Percentiles rank a stretch among this genome's conserved stretches.
phyloP scores from a whole-genome alignment of 1,140 invertebrate species.

The Drosophila setifemur region DNA sequence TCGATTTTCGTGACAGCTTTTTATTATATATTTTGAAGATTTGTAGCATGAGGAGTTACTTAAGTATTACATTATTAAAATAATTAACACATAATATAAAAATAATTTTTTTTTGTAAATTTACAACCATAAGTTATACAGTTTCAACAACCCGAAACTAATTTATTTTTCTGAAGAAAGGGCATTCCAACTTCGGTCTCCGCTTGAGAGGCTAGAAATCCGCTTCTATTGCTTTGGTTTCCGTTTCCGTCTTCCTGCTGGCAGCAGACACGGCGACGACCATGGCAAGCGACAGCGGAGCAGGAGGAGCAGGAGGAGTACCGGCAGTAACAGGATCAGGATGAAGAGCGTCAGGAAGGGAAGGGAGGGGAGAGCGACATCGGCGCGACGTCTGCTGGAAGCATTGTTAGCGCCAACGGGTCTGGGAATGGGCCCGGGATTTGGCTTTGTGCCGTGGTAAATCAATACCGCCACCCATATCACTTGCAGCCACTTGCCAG shows the following conservation, averaged over 20 bases:
- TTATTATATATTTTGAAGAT: no score
- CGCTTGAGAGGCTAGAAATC: not conserved
- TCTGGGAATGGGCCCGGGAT: slow-evolving; percentile 33
- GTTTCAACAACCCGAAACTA: no score
- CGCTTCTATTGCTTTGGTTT: slow-evolving; percentile 46
- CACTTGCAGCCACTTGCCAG: slow-evolving; percentile 48
- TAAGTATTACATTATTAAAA: no score
- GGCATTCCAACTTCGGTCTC: not conserved
- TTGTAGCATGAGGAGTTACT: no score
- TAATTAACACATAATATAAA: no score
- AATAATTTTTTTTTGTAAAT: no score
- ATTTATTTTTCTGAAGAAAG: not conserved
- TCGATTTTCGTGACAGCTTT: no score
- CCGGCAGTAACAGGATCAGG: not conserved
- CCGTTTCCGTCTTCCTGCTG: slow-evolving; percentile 64
- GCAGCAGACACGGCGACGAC: slow-evolving; percentile 49
- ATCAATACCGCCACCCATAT: slow-evolving; percentile 68
- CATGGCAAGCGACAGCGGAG: not conserved
- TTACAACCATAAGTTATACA: no score
- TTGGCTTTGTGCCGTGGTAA: slow-evolving; percentile 46
- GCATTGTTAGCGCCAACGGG: slow-evolving; percentile 47
- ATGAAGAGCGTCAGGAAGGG: not conserved
- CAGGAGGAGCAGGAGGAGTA: not conserved
- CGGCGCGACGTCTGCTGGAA: slow-evolving; percentile 52
- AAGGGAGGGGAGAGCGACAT: not conserved